phyloP scores from a whole-genome alignment of 2,113 vertebrate species.

The Cranoglanis bouderius region DNA sequence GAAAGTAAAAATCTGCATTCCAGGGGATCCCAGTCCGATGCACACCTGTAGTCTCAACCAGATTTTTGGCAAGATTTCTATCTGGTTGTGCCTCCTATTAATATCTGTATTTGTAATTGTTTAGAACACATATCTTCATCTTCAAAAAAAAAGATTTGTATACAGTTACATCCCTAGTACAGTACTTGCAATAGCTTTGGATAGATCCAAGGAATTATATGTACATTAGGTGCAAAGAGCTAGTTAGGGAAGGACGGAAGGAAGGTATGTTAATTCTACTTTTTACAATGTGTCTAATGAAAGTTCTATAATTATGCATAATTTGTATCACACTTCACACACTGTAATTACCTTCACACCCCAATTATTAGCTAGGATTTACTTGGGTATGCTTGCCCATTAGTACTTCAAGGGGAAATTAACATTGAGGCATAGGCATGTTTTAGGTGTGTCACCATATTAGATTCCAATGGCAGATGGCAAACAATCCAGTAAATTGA shows the following conservation, averaged over 20 bases:
- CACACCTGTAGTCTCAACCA: neutral
- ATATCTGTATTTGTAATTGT: neutral
- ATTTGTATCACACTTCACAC: neutral
- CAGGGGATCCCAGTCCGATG: neutral
- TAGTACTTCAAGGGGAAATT: neutral
- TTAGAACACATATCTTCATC: neutral
- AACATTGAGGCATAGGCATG: constrained; percentile 61
- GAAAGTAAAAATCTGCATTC: neutral
- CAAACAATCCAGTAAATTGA: neutral
- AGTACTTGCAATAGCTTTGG: neutral
- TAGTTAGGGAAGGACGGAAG: neutral
- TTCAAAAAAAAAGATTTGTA: neutral
- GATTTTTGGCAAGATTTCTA: neutral
- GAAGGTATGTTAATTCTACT: neutral
- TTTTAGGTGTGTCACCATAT: constrained; percentile 41
- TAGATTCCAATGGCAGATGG: too few species aligned
- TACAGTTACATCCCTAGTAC: neutral
- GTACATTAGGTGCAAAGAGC: neutral
- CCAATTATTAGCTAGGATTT: neutral
- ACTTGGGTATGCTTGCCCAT: constrained; percentile 46
- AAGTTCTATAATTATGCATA: neutral
- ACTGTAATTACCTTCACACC: neutral
- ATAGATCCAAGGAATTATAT: neutral
- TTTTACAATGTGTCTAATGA: neutral
- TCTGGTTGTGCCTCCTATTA: neutral